Conservation (phyloP, 2,113 vertebrate species). For the Stomatorhinus ivindoensis region DNA sequence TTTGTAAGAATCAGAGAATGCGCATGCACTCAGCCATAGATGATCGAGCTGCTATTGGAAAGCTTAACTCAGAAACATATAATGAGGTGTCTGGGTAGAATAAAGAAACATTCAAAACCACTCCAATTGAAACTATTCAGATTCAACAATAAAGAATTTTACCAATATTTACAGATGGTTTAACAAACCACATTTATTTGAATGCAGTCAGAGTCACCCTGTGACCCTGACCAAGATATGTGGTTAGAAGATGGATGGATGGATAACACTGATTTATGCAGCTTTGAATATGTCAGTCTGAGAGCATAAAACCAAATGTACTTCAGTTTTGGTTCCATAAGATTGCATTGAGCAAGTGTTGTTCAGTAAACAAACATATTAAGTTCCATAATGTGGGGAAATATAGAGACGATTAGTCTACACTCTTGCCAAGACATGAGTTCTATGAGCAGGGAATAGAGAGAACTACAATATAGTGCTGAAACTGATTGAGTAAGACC, state of each 20-base stretch:
- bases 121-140: background rate
- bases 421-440: background rate
- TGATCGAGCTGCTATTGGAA: background rate
- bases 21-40: background rate
- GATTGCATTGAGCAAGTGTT: background rate
- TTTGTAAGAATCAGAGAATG: background rate
- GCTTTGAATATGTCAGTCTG: background rate
- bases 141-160: background rate
- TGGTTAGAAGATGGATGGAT: background rate
- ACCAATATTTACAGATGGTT: background rate
- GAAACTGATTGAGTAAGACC: conserved; percentile 10
- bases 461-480: background rate
- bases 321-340: background rate
- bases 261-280: background rate
- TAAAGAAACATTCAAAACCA: background rate
- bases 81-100: background rate
- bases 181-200: background rate
- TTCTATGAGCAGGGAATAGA: background rate
- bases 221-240: background rate
- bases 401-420: background rate
- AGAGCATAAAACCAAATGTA: background rate
- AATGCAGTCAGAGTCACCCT: background rate
- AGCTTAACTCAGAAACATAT: background rate
- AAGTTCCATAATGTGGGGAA: background rate
- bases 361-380: background rate